A percentile compares a stretch with the other conserved stretches of the same genome.
Evolutionary conservation across 2,888 invertebrate genomes (phyloP).

Genomic region (Gymnoscelis rufifasciata): DNA sequence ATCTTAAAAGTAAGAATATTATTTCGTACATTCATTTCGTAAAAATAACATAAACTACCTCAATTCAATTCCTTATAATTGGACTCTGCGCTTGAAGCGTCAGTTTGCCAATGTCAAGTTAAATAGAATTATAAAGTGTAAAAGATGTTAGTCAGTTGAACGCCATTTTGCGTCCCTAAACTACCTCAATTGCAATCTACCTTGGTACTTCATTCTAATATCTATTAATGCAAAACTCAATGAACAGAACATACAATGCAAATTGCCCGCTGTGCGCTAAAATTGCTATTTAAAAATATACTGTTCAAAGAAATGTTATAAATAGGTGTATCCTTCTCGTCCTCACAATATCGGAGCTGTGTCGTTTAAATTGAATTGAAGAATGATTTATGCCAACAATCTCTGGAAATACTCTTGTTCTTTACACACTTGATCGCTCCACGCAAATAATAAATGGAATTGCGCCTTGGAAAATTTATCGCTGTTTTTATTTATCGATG

Average conservation of each 20-base stretch:
- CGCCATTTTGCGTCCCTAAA: too few relatives aligned
- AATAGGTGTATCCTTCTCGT: constrained; percentile 34
- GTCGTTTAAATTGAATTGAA: constrained; percentile 76
- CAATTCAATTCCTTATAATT: too few relatives aligned
- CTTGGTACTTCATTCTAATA: too few relatives aligned
- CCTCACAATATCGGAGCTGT: constrained; percentile 46
- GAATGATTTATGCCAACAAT: constrained; percentile 74
- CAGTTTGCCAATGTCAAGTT: too few relatives aligned
- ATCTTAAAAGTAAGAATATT: too few relatives aligned
- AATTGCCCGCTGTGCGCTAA: constrained; percentile 4
- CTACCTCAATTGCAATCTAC: too few relatives aligned
- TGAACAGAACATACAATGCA: neutral
- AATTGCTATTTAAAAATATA: constrained; percentile 6
- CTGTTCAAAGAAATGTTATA: constrained; percentile 28
- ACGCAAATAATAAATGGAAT: constrained; percentile 59
- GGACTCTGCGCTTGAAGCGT: too few relatives aligned
- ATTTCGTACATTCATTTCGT: too few relatives aligned
- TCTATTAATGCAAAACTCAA: too few relatives aligned
- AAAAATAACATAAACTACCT: too few relatives aligned
- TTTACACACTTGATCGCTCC: constrained; percentile 61
- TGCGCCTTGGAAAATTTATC: constrained; percentile 50
- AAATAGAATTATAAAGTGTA: too few relatives aligned
- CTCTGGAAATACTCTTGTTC: constrained; percentile 57
- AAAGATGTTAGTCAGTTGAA: too few relatives aligned
- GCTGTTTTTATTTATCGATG: constrained; percentile 41